A percentile compares a stretch with the other conserved stretches of the same genome.
These are phyloP conservation scores for Drosophila ohnishii DNA, from an alignment of 1,140 invertebrate genomes.

Conservation along the genomic window DNA sequence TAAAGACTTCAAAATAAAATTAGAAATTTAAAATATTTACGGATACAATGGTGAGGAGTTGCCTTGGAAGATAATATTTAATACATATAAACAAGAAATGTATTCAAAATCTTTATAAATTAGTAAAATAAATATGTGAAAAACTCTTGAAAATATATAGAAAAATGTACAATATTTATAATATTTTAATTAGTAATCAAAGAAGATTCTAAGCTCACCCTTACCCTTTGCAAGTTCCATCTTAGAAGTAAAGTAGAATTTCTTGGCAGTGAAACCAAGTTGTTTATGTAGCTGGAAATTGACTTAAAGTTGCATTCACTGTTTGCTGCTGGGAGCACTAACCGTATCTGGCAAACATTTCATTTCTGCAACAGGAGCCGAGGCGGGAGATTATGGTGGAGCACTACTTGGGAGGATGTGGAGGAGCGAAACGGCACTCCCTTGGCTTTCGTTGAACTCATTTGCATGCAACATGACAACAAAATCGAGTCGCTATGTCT, in stretches of 20 bases:
- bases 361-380: slow-evolving; percentile 49
- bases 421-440: not conserved
- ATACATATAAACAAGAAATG: no score
- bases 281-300: slow-evolving; percentile 63
- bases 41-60: not conserved
- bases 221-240: not conserved
- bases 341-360: slow-evolving; percentile 35
- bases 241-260: slow-evolving; percentile 3
- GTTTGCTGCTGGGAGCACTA: slow-evolving; percentile 15
- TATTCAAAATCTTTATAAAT: not conserved
- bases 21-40: not conserved
- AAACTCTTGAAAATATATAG: not conserved
- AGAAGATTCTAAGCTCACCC: not conserved
- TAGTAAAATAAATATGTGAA: not conserved
- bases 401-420: not conserved
- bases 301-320: slow-evolving; percentile 44
- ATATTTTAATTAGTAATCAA: not conserved
- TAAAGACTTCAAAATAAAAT: slow-evolving; percentile 11
- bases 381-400: not conserved
- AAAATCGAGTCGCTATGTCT: slow-evolving; percentile 42
- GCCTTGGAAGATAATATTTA: not conserved
- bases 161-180: not conserved
- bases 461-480: slow-evolving; percentile 65
- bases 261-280: slow-evolving; percentile 27
- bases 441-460: slow-evolving; percentile 35